Base-by-base conservation (phyloP, 2,113 vertebrate species). In the Propithecus coquereli region DNA sequence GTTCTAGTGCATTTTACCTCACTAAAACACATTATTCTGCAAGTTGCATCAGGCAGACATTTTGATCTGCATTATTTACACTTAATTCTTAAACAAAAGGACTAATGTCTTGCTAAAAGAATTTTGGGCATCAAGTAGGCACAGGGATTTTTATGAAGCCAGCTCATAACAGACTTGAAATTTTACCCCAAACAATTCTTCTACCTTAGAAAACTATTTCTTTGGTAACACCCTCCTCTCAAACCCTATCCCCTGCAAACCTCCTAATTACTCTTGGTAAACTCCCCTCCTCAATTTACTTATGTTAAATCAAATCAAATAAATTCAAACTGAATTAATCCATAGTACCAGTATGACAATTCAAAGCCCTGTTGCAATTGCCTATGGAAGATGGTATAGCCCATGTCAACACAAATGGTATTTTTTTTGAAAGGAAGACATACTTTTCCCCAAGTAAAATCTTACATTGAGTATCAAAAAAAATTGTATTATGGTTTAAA, bases 341-440 rank as follows among this genome's bases (percentile, higher is more conserved):
- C 59, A 37, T 5, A 80, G 47, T 12, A 89, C 47, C 57, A 91
- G 6, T 32, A 52, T 4, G 9, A 90, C 40, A 74, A 66, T 25
- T 18, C 85, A 57, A 95, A 86, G 18, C 10, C 25, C 90, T 30
- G 37, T 0, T 23, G 23, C 37, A 86, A 34, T 18, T 81, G 90
- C 22, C 54, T 84, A 9, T 88, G 52, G 52, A 45, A 61, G 3
- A 71, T 9, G 18, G 52, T 70, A 22, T 22, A 70, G 40, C n/a
- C 27, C 66, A 59, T 27, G 52, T 23, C 6, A 54, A 90, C 61
- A 81, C 43, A 79, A 61, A 54, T 45, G 57, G 52, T 65, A 87
- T 30, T 77, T 27, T 52, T 94, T 88, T 40, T 70, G 50, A 77
- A 96, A 94, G 52, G 25, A 92, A 84, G n/a, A 83, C 66, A 65